A percentile compares a stretch with the other conserved stretches of the same genome.
These are phyloP conservation scores for Auanema sp. DNA, from an alignment of 2,888 invertebrate species.

Conservation along the genomic window DNA sequence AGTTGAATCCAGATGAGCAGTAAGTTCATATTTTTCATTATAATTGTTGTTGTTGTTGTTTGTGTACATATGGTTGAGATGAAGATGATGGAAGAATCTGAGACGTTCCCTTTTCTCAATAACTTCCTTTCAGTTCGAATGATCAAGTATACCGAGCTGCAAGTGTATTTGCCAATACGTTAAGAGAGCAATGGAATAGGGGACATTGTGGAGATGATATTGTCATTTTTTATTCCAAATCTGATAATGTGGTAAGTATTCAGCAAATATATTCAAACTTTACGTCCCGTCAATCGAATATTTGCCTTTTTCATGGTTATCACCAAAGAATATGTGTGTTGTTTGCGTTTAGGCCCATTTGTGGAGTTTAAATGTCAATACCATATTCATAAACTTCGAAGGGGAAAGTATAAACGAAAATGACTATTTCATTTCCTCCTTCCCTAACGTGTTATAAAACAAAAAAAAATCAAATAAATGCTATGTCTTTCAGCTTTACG, in stretches of 20 bases:
- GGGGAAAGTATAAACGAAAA: too few species aligned
- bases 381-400: too few species aligned
- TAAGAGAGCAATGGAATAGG: constrained; percentile 29
- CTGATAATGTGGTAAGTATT: constrained; percentile 33
- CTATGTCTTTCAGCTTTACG: too few species aligned
- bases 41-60: neutral
- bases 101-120: neutral
- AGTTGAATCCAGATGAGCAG: constrained; percentile 16
- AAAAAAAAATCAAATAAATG: too few species aligned
- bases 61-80: neutral
- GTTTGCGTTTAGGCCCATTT: too few species aligned
- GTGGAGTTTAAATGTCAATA: too few species aligned
- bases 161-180: constrained; percentile 33
- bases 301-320: too few species aligned
- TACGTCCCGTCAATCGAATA: too few species aligned
- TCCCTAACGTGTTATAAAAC: too few species aligned
- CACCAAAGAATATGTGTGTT: too few species aligned
- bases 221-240: constrained; percentile 32
- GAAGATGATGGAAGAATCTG: neutral
- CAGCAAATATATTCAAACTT: too few species aligned
- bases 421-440: too few species aligned
- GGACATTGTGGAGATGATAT: constrained; percentile 40
- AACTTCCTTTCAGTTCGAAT: constrained; percentile 22
- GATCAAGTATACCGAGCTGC: constrained; percentile 25
- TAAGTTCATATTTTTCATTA: neutral